Conservation (phyloP, 2,888 invertebrate genomes). For the Rhagophthalmus giganteus region DNA sequence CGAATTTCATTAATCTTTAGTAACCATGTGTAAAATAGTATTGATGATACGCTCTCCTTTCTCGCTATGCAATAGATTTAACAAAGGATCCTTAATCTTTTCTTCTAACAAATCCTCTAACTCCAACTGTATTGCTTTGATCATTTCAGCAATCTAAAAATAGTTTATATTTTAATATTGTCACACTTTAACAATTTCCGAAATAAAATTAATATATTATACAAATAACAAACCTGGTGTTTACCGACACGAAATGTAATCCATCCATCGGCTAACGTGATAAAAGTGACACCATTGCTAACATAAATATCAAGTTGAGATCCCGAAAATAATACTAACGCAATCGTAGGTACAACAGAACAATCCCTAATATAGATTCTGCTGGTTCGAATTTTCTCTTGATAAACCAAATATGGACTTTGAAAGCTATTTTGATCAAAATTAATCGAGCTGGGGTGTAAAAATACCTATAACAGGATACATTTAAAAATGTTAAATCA, state of each 20-base stretch:
- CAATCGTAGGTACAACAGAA: constrained; percentile 76
- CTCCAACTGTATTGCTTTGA: constrained; percentile 76
- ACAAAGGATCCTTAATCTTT: constrained; percentile 80
- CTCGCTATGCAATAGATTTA: constrained; percentile 73
- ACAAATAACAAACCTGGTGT: constrained; percentile 62
- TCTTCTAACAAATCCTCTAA: constrained; percentile 76
- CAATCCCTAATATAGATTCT: constrained; percentile 79
- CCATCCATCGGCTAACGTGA: constrained; percentile 80
- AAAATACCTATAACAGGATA: constrained; percentile 49
- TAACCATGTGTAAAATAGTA: constrained; percentile 73
- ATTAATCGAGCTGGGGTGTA: constrained; percentile 81
- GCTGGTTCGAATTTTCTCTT: constrained; percentile 82
- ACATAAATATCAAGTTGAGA: constrained; percentile 72
- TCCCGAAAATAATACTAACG: constrained; percentile 75
- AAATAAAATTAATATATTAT: neutral
- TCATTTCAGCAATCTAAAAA: constrained; percentile 76
- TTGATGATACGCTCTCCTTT: constrained; percentile 75
- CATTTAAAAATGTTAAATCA: constrained; percentile 8
- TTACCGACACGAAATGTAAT: constrained; percentile 78
- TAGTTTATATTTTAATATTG: no score
- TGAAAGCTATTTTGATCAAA: constrained; percentile 65
- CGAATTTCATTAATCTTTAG: constrained; percentile 60
- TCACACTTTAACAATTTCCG: no score
- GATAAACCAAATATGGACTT: constrained; percentile 78
- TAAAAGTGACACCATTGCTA: constrained; percentile 72